Base-by-base conservation (phyloP, 2,888 invertebrate species). In the Gisinianus flammeolus region DNA sequence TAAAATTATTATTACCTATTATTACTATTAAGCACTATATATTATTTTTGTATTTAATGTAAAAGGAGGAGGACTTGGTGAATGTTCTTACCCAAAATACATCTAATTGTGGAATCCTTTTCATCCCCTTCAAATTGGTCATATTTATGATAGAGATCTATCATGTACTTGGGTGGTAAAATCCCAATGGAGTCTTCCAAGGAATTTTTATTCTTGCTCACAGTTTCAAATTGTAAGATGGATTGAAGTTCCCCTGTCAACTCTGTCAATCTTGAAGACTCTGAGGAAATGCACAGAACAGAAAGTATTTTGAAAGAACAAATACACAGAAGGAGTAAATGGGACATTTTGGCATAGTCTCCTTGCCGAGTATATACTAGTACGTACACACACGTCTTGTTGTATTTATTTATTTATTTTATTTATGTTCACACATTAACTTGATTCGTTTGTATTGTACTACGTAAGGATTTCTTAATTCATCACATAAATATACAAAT, bases 141-240 rank as follows among this genome's bases (percentile, higher is more conserved):
- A 69, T 80, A 80, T 64, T 80, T 81, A 52, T 81, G 79, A 73
- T 82, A 82, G 62, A 82, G 74, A 56, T 82, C 82, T 62, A 82
- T 24, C 82, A 82, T 82, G 68, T 82, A 81, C 35, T 79, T 81
- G 52, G 82, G 82, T 16, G 82, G 81, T 16, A 75, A 24, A 52
- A 68, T 64, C 24, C 52, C 62, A 26, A 44, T 16, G 2, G 35
- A 22, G 22, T 70, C 70, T 8, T 70, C 44, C 19, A 22, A 16
- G 44, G 77, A 77, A n/a, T 70, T 44, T 16, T 26, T 31, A 5
- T 74, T 44, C 62, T 52, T 66, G 58, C 58, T 72, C 44, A 64
- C 54, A 16, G 70, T 58, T 28, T 77, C 70, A 58, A 77, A 70
- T 62, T 70, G 69, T 33, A 77, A 62, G 52, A 70, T 26, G 28